Evolutionary conservation across 2,113 vertebrate genomes (phyloP).

Genomic region (Xyliphius kryptos): DNA sequence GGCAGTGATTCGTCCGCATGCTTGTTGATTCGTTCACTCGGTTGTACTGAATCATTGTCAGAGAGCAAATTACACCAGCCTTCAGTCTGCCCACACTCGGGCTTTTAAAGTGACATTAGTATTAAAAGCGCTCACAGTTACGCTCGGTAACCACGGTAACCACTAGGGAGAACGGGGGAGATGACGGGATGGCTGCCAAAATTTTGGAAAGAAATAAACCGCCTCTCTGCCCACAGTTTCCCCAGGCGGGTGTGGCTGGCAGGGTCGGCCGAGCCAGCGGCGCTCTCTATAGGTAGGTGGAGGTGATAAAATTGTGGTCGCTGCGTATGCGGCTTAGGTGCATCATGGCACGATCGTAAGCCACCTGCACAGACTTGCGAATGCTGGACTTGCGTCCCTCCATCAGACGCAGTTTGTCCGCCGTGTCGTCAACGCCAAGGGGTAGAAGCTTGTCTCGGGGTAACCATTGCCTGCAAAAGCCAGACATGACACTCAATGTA

Average conservation of each 20-base stretch:
- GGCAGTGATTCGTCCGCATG: conserved; percentile 65
- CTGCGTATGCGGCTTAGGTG: conserved; percentile 87
- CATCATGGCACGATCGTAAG: conserved; percentile 90
- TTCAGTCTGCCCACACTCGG: conserved; percentile 9
- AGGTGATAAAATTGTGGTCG: conserved; percentile 76
- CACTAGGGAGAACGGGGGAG: not conserved
- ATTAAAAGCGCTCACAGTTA: conserved; percentile 12
- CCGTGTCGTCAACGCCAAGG: conserved; percentile 83
- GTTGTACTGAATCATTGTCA: conserved; percentile 16
- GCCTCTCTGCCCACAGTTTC: not conserved
- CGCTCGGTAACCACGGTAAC: not conserved
- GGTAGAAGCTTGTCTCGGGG: conserved; percentile 86
- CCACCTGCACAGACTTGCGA: conserved; percentile 95
- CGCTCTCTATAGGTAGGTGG: conserved; percentile 74
- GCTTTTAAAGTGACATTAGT: conserved; percentile 36
- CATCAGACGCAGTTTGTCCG: conserved; percentile 93
- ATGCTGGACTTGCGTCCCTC: conserved; percentile 94
- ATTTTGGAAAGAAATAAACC: conserved; percentile 13
- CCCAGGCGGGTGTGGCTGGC: not conserved
- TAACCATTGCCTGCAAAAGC: conserved; percentile 85
- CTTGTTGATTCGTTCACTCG: conserved; percentile 8
- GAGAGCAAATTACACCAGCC: conserved; percentile 19
- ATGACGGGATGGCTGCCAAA: conserved; percentile 14
- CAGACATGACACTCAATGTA: too few relatives aligned
- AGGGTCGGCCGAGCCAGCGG: not conserved